Evolutionary conservation across 2,797 vertebrate genomes (phyloP).

Genomic region (Bradypodion ventrale): DNA sequence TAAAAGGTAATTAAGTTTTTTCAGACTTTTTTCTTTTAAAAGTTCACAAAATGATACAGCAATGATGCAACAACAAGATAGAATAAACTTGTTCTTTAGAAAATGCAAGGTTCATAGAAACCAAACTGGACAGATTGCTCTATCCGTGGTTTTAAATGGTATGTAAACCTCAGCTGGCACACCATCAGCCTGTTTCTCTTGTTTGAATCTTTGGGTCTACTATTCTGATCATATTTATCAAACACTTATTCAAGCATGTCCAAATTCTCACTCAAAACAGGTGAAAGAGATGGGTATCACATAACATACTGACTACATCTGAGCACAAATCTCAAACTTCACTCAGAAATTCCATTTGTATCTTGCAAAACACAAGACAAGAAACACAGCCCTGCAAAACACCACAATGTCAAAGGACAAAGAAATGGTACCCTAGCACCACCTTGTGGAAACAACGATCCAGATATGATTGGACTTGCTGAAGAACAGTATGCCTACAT

Average conservation of each 20-base stretch:
- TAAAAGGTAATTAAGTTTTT: too few relatives aligned
- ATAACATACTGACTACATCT: neutral
- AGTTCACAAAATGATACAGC: neutral
- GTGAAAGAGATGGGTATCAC: neutral
- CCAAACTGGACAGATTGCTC: neutral
- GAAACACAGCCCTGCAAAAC: neutral
- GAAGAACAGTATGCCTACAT: neutral
- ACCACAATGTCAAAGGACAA: neutral
- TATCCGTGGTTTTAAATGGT: neutral
- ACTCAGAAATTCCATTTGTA: neutral
- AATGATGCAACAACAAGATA: neutral
- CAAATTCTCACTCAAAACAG: neutral
- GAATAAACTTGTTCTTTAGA: neutral
- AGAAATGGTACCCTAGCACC: conserved; percentile 17
- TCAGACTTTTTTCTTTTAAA: neutral
- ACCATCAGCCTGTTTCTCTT: neutral
- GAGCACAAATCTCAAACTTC: neutral
- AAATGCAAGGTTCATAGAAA: neutral
- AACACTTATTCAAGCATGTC: neutral
- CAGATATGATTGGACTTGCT: neutral
- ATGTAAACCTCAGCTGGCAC: neutral
- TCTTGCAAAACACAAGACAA: neutral
- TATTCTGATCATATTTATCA: neutral
- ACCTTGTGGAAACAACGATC: conserved; percentile 22
- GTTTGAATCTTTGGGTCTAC: neutral